Evolutionary conservation across 1,140 invertebrate species (phyloP).

Genomic region (Drosophila pseudoobscura): DNA sequence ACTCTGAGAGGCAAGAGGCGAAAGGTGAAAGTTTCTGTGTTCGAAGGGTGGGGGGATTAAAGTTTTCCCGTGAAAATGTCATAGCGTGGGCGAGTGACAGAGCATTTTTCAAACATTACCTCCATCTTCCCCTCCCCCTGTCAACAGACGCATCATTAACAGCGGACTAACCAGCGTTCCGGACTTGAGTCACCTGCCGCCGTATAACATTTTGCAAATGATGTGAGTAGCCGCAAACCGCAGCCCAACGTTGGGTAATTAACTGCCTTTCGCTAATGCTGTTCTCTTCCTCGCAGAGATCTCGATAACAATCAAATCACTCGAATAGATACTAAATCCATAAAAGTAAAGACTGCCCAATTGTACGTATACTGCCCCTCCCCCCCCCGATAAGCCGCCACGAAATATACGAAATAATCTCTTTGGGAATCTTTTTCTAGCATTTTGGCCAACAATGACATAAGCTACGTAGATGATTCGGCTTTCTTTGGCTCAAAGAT

Average conservation of each 20-base stretch:
- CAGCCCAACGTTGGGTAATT: neutral
- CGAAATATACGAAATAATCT: neutral
- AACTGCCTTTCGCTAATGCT: neutral
- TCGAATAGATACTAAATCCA: slow-evolving; percentile 84
- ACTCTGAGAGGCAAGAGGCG: too few relatives aligned
- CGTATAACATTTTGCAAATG: slow-evolving; percentile 85
- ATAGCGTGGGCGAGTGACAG: too few relatives aligned
- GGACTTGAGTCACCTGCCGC: slow-evolving; percentile 83
- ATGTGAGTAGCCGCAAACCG: slow-evolving; percentile 84
- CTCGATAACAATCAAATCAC: slow-evolving; percentile 86
- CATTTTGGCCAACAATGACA: slow-evolving; percentile 86
- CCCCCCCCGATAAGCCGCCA: too few relatives aligned
- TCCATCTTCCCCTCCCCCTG: neutral
- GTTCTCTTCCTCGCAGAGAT: slow-evolving; percentile 81
- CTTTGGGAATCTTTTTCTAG: slow-evolving; percentile 79
- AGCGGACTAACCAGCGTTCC: slow-evolving; percentile 85
- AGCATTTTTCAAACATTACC: too few relatives aligned
- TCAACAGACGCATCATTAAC: slow-evolving; percentile 85
- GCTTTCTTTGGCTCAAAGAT: slow-evolving; percentile 88
- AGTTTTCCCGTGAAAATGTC: too few relatives aligned
- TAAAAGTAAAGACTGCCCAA: slow-evolving; percentile 85
- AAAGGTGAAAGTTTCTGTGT: too few relatives aligned
- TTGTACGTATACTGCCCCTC: slow-evolving; percentile 84
- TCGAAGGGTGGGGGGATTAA: too few relatives aligned
- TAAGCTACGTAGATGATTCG: slow-evolving; percentile 85